Evolutionary conservation across 2,113 vertebrate species (phyloP).

Genomic region (Oriolus oriolus): DNA sequence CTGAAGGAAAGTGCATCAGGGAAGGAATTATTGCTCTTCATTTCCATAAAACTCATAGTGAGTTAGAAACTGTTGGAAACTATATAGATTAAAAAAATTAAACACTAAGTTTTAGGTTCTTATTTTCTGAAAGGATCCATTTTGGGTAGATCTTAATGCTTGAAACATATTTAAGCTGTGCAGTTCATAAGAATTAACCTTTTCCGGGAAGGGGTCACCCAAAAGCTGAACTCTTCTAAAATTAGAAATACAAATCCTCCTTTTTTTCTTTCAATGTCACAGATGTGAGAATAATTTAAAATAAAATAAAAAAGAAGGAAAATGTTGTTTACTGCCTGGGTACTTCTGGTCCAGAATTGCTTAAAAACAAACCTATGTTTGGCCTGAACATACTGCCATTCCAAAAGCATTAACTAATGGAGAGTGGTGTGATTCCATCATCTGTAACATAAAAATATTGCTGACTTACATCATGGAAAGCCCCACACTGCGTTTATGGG

Average conservation of each 20-base stretch:
- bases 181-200: constrained; percentile 16
- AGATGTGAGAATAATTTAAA: not conserved
- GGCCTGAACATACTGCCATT: not conserved
- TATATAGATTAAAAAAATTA: not conserved
- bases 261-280: not conserved
- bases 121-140: not conserved
- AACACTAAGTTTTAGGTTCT: not conserved
- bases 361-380: not conserved
- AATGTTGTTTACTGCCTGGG: not conserved
- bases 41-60: not conserved
- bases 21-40: not conserved
- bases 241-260: not conserved
- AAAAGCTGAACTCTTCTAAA: constrained; percentile 18
- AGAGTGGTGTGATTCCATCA: not conserved
- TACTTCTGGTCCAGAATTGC: not conserved
- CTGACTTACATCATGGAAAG: not conserved
- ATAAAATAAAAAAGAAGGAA: not conserved
- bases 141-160: not conserved
- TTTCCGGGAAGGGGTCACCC: not conserved
- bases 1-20: not conserved
- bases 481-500: not conserved
- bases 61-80: not conserved
- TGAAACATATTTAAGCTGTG: not conserved
- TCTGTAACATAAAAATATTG: not conserved
- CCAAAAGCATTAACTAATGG: not conserved